These are phyloP conservation scores for Caenorhabditis auriculariae DNA, from an alignment of 2,888 invertebrate species.

Conservation along the genomic window DNA sequence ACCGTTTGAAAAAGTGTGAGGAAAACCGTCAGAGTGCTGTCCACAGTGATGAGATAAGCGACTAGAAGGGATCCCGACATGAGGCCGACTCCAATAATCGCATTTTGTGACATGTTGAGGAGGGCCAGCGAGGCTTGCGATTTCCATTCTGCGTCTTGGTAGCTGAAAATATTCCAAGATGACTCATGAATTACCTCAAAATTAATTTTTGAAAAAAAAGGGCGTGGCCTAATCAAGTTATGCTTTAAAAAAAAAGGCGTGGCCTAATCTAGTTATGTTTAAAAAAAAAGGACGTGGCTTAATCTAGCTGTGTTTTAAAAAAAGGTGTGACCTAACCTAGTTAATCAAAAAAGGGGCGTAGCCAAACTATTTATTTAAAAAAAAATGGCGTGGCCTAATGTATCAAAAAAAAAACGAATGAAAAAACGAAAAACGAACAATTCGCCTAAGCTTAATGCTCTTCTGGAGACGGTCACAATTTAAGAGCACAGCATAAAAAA, in stretches of 20 bases:
- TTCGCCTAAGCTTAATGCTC: not conserved
- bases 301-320: too few relatives aligned
- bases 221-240: not conserved
- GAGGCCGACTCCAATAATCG: slow-evolving; percentile 83
- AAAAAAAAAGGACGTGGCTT: too few relatives aligned
- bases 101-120: slow-evolving; percentile 86
- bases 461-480: not conserved
- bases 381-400: too few relatives aligned
- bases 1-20: not conserved
- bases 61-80: slow-evolving; percentile 77
- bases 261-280: too few relatives aligned
- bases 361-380: too few relatives aligned
- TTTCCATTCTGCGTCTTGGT: slow-evolving; percentile 85
- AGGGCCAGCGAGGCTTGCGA: slow-evolving; percentile 82
- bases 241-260: not conserved
- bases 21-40: slow-evolving; percentile 28
- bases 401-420: slow-evolving; percentile 4
- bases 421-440: too few relatives aligned
- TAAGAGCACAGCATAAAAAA: slow-evolving; percentile 1
- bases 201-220: not conserved
- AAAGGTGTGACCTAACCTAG: too few relatives aligned
- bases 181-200: not conserved
- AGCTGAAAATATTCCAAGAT: slow-evolving; percentile 49
- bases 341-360: too few relatives aligned
- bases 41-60: slow-evolving; percentile 76